Percentiles rank a stretch among this genome's conserved stretches.
These are phyloP conservation scores for Parazoanthus darwini DNA, from an alignment of 92 coral and sea anemone species.

Conservation along the genomic window DNA sequence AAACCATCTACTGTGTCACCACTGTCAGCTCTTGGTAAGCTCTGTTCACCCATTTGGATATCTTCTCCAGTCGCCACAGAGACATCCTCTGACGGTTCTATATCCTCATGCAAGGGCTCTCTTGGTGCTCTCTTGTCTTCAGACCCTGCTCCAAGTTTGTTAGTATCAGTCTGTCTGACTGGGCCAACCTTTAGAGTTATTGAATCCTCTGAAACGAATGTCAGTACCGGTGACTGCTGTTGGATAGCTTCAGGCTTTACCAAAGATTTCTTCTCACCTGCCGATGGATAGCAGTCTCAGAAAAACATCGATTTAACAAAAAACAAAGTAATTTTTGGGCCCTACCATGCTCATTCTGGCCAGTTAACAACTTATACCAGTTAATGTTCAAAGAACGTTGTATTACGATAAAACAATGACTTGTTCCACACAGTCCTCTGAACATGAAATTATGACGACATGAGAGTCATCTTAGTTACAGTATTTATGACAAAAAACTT, in stretches of 20 bases:
- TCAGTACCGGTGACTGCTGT: constrained; percentile 44
- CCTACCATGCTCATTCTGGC: too few species aligned
- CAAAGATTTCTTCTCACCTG: constrained; percentile 42
- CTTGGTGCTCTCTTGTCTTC: constrained; percentile 2
- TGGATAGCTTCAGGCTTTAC: constrained; percentile 13
- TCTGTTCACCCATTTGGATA: background rate
- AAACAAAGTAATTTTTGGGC: too few species aligned
- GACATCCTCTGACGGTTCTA: constrained; percentile 10
- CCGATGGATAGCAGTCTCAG: background rate
- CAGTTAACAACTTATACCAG: too few species aligned
- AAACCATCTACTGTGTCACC: background rate
- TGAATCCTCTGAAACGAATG: constrained; percentile 58
- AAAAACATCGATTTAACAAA: background rate
- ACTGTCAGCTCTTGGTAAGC: background rate
- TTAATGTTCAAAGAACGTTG: background rate
- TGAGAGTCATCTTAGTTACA: too few species aligned
- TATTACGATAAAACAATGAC: background rate
- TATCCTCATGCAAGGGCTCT: background rate
- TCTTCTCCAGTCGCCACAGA: background rate
- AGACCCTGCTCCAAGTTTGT: background rate
- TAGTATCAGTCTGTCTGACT: constrained; percentile 10
- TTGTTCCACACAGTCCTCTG: too few species aligned
- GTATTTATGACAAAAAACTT: too few species aligned
- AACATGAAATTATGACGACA: too few species aligned
- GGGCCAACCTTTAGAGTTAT: constrained; percentile 55